Evolutionary conservation across 2,888 invertebrate genomes (phyloP).

Genomic region (Orthosia cruda): DNA sequence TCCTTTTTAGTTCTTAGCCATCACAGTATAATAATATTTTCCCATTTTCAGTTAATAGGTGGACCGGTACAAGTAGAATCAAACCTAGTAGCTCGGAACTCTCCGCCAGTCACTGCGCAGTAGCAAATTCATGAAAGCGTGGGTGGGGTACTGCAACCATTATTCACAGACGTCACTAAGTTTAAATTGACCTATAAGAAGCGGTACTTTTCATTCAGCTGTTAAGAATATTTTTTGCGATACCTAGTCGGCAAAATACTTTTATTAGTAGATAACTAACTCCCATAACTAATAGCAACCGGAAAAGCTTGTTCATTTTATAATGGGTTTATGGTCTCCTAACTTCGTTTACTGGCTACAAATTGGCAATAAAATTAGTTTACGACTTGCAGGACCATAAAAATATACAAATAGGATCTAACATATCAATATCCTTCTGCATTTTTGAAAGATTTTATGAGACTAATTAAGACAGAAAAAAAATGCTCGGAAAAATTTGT

Average conservation of each 20-base stretch:
- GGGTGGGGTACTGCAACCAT: background rate
- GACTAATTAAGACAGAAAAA: background rate
- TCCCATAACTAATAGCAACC: conserved; percentile 43
- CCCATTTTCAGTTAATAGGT: too few relatives aligned
- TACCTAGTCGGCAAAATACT: conserved; percentile 30
- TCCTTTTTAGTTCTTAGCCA: too few relatives aligned
- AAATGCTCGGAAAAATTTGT: background rate
- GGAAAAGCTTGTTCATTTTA: conserved; percentile 53
- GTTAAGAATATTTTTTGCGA: conserved; percentile 1
- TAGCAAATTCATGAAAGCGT: too few relatives aligned
- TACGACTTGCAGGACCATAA: conserved; percentile 33
- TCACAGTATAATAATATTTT: too few relatives aligned
- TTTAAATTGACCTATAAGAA: background rate
- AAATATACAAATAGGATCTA: conserved; percentile 39
- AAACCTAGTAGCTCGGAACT: too few relatives aligned
- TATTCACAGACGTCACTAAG: too few relatives aligned
- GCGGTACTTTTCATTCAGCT: conserved; percentile 11
- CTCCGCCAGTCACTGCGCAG: background rate
- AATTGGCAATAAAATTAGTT: conserved; percentile 56
- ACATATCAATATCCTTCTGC: conserved; percentile 2
- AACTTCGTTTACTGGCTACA: conserved; percentile 37
- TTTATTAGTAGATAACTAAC: conserved; percentile 36
- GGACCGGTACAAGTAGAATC: too few relatives aligned
- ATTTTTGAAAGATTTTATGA: conserved; percentile 16
- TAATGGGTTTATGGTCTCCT: conserved; percentile 39